phyloP scores from a whole-genome alignment of 2,113 vertebrate genomes.

The Protobothrops mucrosquamatus region DNA sequence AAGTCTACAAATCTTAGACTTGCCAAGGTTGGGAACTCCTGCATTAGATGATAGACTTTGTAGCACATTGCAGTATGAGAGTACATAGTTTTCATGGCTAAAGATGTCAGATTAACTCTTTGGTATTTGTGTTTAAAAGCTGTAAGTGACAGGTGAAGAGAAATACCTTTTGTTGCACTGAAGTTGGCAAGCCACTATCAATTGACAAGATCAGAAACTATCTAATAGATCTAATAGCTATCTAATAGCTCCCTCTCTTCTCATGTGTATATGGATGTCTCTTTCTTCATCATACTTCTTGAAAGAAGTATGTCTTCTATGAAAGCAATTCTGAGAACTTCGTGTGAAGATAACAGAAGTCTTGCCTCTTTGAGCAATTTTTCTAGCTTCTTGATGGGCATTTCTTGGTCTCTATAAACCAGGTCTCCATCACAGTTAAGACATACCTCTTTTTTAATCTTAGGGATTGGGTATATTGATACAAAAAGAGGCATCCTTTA shows the following conservation, averaged over 20 bases:
- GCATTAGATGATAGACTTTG: not conserved
- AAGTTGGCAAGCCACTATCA: not conserved
- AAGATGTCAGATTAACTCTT: not conserved
- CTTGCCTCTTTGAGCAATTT: not conserved
- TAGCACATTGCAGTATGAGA: not conserved
- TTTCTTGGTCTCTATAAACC: not conserved
- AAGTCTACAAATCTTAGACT: no score
- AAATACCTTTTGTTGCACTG: not conserved
- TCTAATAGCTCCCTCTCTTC: not conserved
- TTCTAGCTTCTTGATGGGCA: not conserved
- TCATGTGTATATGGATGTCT: not conserved
- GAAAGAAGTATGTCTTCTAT: not conserved
- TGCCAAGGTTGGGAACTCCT: no score
- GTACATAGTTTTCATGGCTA: not conserved
- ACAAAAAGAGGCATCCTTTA: not conserved
- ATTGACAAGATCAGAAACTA: not conserved
- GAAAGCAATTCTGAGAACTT: not conserved
- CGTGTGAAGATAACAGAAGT: not conserved
- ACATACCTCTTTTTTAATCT: not conserved
- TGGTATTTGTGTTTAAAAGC: not conserved
- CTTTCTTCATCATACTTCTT: no score
- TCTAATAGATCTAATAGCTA: not conserved
- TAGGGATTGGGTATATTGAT: not conserved
- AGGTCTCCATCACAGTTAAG: not conserved
- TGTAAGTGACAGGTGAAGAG: not conserved